Conservation (phyloP, 2,888 invertebrate genomes). For the Stenchaetothrips biformis region DNA sequence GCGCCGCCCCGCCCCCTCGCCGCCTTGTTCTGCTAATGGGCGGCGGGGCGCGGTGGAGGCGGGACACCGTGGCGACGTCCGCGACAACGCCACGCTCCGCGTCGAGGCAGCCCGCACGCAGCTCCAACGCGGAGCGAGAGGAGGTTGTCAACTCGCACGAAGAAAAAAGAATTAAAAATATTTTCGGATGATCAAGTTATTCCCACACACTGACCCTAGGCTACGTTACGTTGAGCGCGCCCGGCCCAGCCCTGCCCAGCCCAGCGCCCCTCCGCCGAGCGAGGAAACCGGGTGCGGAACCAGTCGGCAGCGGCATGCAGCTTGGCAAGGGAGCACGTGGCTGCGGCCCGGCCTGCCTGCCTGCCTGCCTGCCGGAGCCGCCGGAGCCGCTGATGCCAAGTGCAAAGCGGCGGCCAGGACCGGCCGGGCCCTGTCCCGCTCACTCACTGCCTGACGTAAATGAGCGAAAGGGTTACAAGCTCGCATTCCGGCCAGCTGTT, state of each 20-base stretch:
- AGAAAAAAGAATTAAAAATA: not conserved
- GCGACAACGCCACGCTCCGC: too few relatives aligned
- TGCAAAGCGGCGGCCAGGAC: not conserved
- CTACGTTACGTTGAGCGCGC: not conserved
- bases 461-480: too few relatives aligned
- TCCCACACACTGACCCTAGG: constrained; percentile 8
- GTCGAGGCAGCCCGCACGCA: too few relatives aligned
- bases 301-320: not conserved
- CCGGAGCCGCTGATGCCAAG: not conserved
- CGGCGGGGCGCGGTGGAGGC: too few relatives aligned
- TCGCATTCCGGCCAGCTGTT: too few relatives aligned
- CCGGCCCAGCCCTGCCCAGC: not conserved
- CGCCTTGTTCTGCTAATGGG: not conserved
- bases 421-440: not conserved
- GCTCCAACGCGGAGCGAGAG: too few relatives aligned
- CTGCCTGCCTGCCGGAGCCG: not conserved
- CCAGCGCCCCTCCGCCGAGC: not conserved
- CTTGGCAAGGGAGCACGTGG: not conserved
- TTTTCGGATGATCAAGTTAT: not conserved
- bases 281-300: not conserved
- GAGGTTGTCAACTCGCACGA: not conserved
- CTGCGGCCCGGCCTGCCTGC: not conserved
- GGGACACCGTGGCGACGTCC: too few relatives aligned
- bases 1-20: not conserved
- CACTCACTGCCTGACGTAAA: too few relatives aligned